phyloP scores from a whole-genome alignment of 2,797 vertebrate genomes.

The Gadopsis marmoratus region DNA sequence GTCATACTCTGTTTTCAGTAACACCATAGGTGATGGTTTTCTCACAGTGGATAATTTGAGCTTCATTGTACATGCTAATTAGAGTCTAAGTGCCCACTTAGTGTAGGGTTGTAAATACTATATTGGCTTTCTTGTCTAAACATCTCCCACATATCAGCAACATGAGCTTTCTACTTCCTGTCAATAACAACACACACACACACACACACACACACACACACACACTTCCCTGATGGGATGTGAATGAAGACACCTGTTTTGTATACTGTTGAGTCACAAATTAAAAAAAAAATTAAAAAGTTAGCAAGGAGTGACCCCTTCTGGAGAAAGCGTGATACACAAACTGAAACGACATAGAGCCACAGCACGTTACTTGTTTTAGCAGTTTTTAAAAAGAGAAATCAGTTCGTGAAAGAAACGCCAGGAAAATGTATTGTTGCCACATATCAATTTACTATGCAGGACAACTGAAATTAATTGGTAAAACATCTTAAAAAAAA shows the following conservation, averaged over 20 bases:
- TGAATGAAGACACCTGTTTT: conserved; percentile 47
- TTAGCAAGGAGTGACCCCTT: conserved; percentile 57
- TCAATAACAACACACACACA: conserved; percentile 28
- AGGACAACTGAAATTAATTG: conserved; percentile 55
- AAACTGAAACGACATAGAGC: background rate
- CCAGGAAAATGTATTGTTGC: conserved; percentile 10
- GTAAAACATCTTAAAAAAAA: conserved; percentile 70
- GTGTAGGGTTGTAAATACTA: conserved; percentile 50
- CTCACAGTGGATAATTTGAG: conserved; percentile 57
- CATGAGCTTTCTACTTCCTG: conserved; percentile 36
- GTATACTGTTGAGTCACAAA: background rate
- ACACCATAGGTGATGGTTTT: conserved; percentile 51
- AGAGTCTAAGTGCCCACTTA: conserved; percentile 41
- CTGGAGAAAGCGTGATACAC: conserved; percentile 43
- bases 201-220: background rate
- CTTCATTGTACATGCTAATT: conserved; percentile 53
- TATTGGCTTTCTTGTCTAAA: conserved; percentile 51
- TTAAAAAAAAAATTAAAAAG: conserved; percentile 3
- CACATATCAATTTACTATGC: conserved; percentile 69
- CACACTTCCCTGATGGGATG: conserved; percentile 23
- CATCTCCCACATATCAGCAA: conserved; percentile 53
- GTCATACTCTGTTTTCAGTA: conserved; percentile 47
- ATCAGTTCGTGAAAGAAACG: conserved; percentile 16
- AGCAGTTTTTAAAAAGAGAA: background rate
- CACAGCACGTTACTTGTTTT: background rate